phyloP scores from a whole-genome alignment of 1,140 invertebrate species.

The Gonatopus flavifemur region DNA sequence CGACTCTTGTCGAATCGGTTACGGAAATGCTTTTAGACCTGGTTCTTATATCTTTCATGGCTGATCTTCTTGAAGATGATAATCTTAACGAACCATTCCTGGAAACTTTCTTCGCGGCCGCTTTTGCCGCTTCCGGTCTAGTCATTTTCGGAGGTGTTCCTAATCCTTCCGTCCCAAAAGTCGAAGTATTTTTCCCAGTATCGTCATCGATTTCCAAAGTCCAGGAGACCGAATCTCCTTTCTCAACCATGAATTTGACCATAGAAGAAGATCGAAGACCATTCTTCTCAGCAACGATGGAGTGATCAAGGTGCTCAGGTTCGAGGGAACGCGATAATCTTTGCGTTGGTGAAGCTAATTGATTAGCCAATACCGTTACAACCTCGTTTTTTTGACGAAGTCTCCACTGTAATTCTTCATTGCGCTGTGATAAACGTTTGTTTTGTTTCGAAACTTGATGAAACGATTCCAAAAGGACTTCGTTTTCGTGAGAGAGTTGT shows the following conservation, averaged over 20 bases:
- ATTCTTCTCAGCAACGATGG: conserved; percentile 22
- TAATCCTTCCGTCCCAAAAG: conserved; percentile 15
- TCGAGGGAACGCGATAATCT: conserved; percentile 39
- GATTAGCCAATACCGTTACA: conserved; percentile 56
- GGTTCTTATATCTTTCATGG: conserved; percentile 29
- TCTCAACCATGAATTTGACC: conserved; percentile 79
- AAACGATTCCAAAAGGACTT: conserved; percentile 69
- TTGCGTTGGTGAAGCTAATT: conserved; percentile 35
- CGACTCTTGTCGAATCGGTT: conserved; percentile 22
- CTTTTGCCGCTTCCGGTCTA: conserved; percentile 8
- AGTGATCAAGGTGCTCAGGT: conserved; percentile 36
- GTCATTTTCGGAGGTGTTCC: conserved; percentile 20
- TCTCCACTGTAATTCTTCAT: conserved; percentile 85
- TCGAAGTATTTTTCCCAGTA: conserved; percentile 59
- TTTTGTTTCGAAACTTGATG: conserved; percentile 76
- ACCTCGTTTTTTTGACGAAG: conserved; percentile 76
- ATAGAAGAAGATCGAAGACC: conserved; percentile 58
- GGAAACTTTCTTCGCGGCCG: conserved; percentile 28
- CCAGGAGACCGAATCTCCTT: conserved; percentile 81
- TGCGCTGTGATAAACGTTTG: conserved; percentile 74
- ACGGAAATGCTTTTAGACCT: conserved; percentile 46
- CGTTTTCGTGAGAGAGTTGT: conserved; percentile 65
- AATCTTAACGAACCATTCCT: conserved; percentile 45
- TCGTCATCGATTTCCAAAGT: conserved; percentile 75
- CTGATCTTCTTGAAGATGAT: conserved; percentile 26